Base-by-base conservation (phyloP, 2,797 vertebrate genomes). In the Tokudaia muenninki region DNA sequence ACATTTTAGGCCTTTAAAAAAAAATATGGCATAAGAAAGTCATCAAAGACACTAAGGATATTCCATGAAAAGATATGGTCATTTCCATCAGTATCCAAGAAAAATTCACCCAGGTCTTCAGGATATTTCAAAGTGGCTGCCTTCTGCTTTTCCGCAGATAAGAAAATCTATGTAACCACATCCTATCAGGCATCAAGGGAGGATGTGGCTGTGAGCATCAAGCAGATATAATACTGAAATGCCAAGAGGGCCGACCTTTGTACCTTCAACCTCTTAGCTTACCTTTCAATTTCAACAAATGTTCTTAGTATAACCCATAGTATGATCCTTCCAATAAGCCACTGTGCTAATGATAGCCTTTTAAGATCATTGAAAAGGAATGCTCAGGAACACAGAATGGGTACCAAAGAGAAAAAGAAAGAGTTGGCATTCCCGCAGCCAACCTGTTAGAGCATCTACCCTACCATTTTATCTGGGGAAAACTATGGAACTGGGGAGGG, bases 211-310 rank as follows among this genome's bases (percentile, higher is more conserved):
- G 13, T 7, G 21, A 63, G 52, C 14, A 10, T 14, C 26, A 61
- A 24, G 26, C 61, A 91, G 34, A 74, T 55, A 44, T 14, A 90
- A n/a, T 19, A 52, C 1, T 75, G 21, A 31, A 31, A 81, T 52
- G 5, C 29, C 57, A 90, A 80, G 47, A 93, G 14, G 4, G 82
- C 16, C 7, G 11, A 63, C 17, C 26, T 84, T n/a, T 75, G 9
- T 63, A 24, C 1, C 91, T 65, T 92, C 86, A 91, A 78, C 95
- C 82, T 89, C 47, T 31, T 57, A 91, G 34, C 26, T 52, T 31
- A 81, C 21, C 7, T 82, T 88, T 83, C 37, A 67, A 13, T 22
- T 55, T 70, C 65, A 87, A 9, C 12, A 2, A 37, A 86, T 75
- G 55, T 84, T 61, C 59, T 83, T n/a, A 16, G 5, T 22, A 44